Evolutionary conservation across 2,113 vertebrate species (phyloP).

Genomic region (Colaptes auratus): DNA sequence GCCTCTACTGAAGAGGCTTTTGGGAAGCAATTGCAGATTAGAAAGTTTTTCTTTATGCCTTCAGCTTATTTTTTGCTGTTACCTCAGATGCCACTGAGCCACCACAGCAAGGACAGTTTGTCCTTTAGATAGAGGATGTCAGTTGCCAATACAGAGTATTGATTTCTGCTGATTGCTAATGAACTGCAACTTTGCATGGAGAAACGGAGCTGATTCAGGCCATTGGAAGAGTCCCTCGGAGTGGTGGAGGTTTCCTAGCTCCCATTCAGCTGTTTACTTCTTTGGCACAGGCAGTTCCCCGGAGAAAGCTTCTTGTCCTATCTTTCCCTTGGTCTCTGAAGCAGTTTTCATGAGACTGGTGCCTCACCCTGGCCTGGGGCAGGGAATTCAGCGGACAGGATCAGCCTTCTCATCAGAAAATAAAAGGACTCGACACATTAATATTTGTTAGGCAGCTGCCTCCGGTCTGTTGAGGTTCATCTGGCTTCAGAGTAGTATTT

Average conservation of each 20-base stretch:
- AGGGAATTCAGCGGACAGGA: background rate
- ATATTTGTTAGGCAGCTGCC: background rate
- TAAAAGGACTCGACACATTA: background rate
- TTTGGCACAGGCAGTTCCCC: background rate
- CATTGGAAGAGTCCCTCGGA: background rate
- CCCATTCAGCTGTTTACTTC: background rate
- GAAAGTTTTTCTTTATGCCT: background rate
- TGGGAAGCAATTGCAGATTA: background rate
- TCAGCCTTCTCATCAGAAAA: background rate
- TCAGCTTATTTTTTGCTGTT: background rate
- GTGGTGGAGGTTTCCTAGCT: background rate
- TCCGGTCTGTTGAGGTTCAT: background rate
- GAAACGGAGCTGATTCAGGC: constrained; percentile 30
- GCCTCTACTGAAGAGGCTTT: background rate
- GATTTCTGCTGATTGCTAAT: constrained; percentile 60
- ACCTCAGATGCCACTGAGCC: background rate
- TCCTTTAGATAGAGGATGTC: background rate
- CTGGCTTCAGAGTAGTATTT: background rate
- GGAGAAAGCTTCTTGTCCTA: background rate
- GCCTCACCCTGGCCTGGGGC: background rate
- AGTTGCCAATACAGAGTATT: constrained; percentile 33
- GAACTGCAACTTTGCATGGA: background rate
- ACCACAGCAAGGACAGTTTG: background rate
- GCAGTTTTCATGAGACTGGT: background rate
- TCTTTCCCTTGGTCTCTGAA: background rate